phyloP scores from a whole-genome alignment of 2,113 vertebrate species.

The Vimba vimba region DNA sequence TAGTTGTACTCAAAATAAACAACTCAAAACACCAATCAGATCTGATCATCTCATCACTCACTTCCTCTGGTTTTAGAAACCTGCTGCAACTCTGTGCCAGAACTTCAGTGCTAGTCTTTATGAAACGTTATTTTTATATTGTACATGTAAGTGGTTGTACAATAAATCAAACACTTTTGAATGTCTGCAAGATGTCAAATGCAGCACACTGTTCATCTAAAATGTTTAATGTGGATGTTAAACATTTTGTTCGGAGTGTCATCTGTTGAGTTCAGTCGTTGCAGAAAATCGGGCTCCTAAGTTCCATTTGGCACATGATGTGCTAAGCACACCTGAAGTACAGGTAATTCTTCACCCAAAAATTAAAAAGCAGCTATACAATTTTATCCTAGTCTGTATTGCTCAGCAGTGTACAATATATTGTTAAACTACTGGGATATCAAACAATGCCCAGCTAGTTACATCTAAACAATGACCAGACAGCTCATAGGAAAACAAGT shows the following conservation, averaged over 20 bases:
- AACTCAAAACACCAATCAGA: not conserved
- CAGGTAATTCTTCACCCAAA: not conserved
- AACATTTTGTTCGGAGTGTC: not conserved
- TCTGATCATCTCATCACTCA: not conserved
- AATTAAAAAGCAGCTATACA: not conserved
- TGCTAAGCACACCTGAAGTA: not conserved
- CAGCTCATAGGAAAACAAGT: not conserved
- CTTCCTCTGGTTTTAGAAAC: slow-evolving; percentile 4
- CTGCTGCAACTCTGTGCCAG: slow-evolving; percentile 32
- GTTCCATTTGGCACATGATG: not conserved
- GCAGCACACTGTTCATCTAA: not conserved
- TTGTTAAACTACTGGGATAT: not conserved
- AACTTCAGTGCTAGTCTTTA: not conserved
- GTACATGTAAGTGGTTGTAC: not conserved
- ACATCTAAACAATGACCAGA: not conserved
- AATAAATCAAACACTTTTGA: not conserved
- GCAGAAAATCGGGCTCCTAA: not conserved
- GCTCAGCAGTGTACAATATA: not conserved
- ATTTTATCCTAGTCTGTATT: not conserved
- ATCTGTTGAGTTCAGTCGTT: not conserved
- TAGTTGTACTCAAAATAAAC: not conserved
- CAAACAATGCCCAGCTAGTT: not conserved
- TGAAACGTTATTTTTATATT: not conserved
- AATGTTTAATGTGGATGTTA: not conserved
- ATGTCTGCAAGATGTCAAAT: not conserved